A percentile compares a stretch with the other conserved stretches of the same genome.
Conservation (phyloP, 2,113 vertebrate species). For the Neofelis nebulosa region DNA sequence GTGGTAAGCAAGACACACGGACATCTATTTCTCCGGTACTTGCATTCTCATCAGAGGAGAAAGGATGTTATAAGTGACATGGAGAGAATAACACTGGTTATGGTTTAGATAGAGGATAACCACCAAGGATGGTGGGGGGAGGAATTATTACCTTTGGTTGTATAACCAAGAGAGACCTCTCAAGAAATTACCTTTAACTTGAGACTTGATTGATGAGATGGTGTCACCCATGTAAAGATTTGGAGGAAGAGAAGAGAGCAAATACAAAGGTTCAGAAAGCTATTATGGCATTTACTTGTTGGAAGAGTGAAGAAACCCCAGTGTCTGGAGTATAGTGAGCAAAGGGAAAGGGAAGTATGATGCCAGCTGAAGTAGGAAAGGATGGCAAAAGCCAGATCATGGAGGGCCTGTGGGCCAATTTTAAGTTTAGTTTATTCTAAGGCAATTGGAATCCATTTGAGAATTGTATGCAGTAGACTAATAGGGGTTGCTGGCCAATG, state of each 20-base stretch:
- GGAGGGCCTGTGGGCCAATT: neutral
- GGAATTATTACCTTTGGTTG: neutral
- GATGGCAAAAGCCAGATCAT: neutral
- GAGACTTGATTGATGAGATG: neutral
- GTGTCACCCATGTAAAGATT: neutral
- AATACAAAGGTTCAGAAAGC: neutral
- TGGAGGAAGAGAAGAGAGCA: neutral
- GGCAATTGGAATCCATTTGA: neutral
- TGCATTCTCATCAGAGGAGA: neutral
- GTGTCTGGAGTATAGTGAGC: neutral
- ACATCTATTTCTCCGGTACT: neutral
- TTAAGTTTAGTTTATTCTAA: constrained; percentile 1
- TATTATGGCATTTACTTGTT: neutral
- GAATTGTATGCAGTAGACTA: neutral
- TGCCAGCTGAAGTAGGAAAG: neutral
- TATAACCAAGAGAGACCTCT: neutral
- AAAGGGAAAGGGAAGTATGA: neutral
- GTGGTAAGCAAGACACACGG: neutral
- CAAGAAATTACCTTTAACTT: neutral
- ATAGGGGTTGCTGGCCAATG: neutral
- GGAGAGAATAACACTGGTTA: neutral
- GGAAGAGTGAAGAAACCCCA: neutral
- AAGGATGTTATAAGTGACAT: neutral
- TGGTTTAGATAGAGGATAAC: neutral
- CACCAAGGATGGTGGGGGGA: too few relatives aligned